Conservation (phyloP, 2,888 invertebrate species). For the Gisinianus flammeolus region DNA sequence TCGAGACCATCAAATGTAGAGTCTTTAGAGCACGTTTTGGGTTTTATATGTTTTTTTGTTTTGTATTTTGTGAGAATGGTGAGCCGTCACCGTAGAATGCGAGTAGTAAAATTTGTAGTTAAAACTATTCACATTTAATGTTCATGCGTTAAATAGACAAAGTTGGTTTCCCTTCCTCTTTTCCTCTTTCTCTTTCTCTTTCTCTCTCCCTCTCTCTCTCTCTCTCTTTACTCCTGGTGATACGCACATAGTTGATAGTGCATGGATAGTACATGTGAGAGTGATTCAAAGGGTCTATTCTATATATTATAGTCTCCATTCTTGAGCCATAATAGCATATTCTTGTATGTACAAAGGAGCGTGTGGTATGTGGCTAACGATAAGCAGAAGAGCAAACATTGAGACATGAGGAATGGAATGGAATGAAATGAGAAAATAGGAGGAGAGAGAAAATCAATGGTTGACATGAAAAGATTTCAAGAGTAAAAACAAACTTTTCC, state of each 20-base stretch:
- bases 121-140: conserved; percentile 5
- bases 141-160: too few species aligned
- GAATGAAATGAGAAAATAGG: background rate
- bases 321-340: background rate
- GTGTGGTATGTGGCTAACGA: background rate
- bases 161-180: conserved; percentile 14
- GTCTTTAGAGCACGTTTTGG: too few species aligned
- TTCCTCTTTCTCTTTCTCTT: background rate
- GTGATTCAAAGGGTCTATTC: too few species aligned
- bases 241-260: background rate
- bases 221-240: conserved; percentile 7
- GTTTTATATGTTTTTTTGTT: too few species aligned
- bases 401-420: background rate
- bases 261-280: background rate
- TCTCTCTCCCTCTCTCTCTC: conserved; percentile 13
- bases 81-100: too few species aligned
- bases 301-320: background rate
- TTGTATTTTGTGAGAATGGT: too few species aligned
- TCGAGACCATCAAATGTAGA: too few species aligned
- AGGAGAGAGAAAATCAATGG: conserved; percentile 17
- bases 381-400: background rate
- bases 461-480: conserved; percentile 19
- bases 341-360: background rate
- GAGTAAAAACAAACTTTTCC: conserved; percentile 28
- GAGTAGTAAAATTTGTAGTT: too few species aligned